These are phyloP conservation scores for Amazonetta brasiliensis DNA, from an alignment of 2,797 vertebrate species.

Conservation along the genomic window DNA sequence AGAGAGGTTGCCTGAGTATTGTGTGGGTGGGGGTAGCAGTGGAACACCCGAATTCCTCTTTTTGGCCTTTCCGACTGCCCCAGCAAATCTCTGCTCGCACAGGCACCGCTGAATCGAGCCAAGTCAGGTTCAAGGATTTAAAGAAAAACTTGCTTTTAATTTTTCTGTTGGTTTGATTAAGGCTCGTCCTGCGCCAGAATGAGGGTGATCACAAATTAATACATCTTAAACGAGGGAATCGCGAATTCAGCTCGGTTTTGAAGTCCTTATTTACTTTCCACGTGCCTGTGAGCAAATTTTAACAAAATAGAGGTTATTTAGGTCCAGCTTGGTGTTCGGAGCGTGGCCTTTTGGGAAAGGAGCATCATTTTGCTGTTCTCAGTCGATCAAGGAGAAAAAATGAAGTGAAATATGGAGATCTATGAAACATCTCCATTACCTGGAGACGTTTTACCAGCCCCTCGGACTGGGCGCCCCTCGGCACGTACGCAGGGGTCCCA, in stretches of 20 bases:
- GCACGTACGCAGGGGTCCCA: rapidly evolving
- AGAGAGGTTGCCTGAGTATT: neutral
- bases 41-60: neutral
- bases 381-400: neutral
- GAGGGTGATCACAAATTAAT: neutral
- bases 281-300: neutral
- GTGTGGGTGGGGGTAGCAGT: neutral
- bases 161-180: constrained; percentile 43
- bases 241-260: neutral
- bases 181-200: neutral
- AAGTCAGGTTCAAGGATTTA: neutral
- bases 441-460: neutral
- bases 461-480: neutral
- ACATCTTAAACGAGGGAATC: neutral
- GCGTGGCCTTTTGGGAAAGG: neutral
- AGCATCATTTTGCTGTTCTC: neutral
- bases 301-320: neutral
- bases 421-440: neutral
- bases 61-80: neutral
- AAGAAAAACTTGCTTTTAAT: constrained; percentile 23
- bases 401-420: rapidly evolving
- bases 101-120: neutral
- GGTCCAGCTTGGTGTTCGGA: neutral
- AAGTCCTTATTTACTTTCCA: neutral
- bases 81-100: neutral